These are phyloP conservation scores for Megalops atlanticus DNA, from an alignment of 2,113 vertebrate species.

Conservation along the genomic window DNA sequence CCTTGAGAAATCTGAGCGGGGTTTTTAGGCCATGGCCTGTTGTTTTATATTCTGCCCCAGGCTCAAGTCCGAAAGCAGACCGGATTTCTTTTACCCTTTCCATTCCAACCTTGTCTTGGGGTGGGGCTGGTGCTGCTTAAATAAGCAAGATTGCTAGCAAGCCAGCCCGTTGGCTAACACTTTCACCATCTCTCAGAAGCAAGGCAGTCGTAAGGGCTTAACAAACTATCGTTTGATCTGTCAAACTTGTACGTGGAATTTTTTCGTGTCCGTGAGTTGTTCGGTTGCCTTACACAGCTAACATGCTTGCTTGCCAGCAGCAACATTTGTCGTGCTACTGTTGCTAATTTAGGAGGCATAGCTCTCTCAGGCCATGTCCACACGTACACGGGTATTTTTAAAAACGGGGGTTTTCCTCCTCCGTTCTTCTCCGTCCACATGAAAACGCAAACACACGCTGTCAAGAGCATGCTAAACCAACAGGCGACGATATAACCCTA, in stretches of 20 bases:
- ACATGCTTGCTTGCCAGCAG: neutral
- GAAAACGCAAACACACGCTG: too few relatives aligned
- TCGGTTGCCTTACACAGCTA: neutral
- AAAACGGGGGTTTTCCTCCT: too few relatives aligned
- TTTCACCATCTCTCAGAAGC: too few relatives aligned
- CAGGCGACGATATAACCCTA: too few relatives aligned
- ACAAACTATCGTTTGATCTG: too few relatives aligned
- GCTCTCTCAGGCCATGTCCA: too few relatives aligned
- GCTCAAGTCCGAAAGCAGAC: conserved; percentile 18
- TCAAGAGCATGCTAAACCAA: too few relatives aligned
- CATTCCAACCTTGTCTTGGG: neutral
- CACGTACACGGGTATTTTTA: too few relatives aligned
- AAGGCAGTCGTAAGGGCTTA: too few relatives aligned
- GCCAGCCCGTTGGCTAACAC: too few relatives aligned
- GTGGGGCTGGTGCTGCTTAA: neutral
- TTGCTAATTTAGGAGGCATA: conserved; percentile 22
- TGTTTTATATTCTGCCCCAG: conserved; percentile 19
- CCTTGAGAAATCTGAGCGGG: neutral
- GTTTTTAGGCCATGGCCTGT: conserved; percentile 27
- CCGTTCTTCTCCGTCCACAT: too few relatives aligned
- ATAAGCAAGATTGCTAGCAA: neutral
- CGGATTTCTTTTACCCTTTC: conserved; percentile 13
- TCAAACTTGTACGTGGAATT: too few relatives aligned
- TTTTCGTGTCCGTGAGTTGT: neutral
- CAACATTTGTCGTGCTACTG: neutral